phyloP scores from a whole-genome alignment of 2,113 vertebrate species.

The Alces alces region DNA sequence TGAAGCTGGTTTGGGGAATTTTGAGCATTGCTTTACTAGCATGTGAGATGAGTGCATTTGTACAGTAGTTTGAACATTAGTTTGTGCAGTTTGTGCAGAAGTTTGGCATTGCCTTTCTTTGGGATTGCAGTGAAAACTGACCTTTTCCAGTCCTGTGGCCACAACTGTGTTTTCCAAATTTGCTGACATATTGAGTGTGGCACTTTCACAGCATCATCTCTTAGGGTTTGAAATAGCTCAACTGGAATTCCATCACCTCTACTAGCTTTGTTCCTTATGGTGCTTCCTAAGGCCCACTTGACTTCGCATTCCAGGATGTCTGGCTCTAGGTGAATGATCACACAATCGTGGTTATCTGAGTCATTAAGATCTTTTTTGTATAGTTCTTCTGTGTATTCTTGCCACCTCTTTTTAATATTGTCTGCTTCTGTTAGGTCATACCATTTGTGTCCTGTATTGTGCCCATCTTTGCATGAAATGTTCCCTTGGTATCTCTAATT shows the following conservation, averaged over 20 bases:
- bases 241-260: neutral
- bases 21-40: neutral
- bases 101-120: neutral
- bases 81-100: neutral
- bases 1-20: neutral
- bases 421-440: neutral
- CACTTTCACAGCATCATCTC: neutral
- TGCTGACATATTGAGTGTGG: neutral
- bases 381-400: neutral
- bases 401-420: neutral
- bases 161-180: neutral
- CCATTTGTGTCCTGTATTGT: neutral
- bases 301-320: neutral
- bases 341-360: neutral
- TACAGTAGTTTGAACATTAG: neutral
- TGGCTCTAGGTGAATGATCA: neutral
- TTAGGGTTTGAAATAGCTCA: neutral
- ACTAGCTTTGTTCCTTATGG: rapidly evolving
- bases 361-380: neutral
- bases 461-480: neutral
- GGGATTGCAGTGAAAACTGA: neutral
- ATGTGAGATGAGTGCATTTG: neutral
- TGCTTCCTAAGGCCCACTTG: neutral
- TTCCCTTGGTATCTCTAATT: neutral
- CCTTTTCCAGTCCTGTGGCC: neutral